These are phyloP conservation scores for Petrocephalus microphthalmus DNA, from an alignment of 2,113 vertebrate species.

Conservation along the genomic window DNA sequence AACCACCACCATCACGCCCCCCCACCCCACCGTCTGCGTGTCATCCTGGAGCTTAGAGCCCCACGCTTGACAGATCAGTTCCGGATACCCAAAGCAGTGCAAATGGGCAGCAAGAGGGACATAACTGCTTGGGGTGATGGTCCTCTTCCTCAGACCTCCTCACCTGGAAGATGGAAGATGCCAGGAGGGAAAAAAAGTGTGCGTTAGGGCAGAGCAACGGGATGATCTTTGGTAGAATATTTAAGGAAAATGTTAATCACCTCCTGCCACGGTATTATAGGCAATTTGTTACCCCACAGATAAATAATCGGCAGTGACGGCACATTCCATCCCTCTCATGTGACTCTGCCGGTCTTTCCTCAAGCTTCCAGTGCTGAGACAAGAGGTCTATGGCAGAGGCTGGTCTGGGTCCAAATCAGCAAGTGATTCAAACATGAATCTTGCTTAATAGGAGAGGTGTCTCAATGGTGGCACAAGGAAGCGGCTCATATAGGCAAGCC, in stretches of 20 bases:
- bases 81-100: not conserved
- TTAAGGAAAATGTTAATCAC: not conserved
- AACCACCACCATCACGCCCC: too few relatives aligned
- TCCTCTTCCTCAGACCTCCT: not conserved
- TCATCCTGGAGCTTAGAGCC: not conserved
- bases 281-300: not conserved
- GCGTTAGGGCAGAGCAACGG: not conserved
- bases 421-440: conserved; percentile 4
- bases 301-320: not conserved
- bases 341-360: not conserved
- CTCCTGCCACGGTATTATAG: not conserved
- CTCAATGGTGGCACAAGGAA: not conserved
- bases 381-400: not conserved
- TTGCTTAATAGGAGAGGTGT: not conserved
- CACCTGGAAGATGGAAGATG: not conserved
- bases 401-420: not conserved
- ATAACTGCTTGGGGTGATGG: not conserved
- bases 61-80: not conserved
- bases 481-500: not conserved
- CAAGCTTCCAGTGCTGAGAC: not conserved
- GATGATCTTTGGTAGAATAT: not conserved
- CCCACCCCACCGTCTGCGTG: not conserved
- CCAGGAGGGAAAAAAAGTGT: not conserved
- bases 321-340: not conserved
- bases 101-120: not conserved